phyloP scores from a whole-genome alignment of 2,113 vertebrate species.

The Mobula hypostoma region DNA sequence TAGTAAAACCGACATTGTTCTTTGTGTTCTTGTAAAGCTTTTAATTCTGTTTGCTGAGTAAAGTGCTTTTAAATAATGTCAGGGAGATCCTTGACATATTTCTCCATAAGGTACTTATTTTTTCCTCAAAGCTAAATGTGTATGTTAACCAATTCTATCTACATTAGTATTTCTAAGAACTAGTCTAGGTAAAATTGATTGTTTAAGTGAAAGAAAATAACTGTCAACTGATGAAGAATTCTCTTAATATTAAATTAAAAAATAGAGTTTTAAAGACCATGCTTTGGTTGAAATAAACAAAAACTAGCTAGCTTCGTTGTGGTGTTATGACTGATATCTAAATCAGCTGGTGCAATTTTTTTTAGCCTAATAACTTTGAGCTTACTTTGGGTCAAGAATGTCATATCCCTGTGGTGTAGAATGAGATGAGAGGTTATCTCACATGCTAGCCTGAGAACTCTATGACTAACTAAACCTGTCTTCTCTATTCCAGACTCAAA shows the following conservation, averaged over 20 bases:
- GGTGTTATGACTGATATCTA: slow-evolving; percentile 45
- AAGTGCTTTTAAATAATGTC: neutral
- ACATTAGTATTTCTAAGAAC: neutral
- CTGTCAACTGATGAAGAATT: neutral
- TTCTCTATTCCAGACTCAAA: slow-evolving; percentile 57
- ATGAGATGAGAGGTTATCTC: slow-evolving; percentile 59
- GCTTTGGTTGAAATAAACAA: neutral
- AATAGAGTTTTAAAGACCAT: neutral
- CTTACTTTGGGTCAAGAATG: slow-evolving; percentile 57
- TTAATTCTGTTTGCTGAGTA: neutral
- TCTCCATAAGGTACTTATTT: neutral
- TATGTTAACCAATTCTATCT: neutral
- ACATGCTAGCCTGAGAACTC: slow-evolving; percentile 58
- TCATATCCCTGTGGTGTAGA: slow-evolving; percentile 60
- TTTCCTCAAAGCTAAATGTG: neutral
- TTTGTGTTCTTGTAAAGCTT: neutral
- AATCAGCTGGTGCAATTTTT: slow-evolving; percentile 52
- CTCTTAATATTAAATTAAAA: neutral
- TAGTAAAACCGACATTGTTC: neutral
- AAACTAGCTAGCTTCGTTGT: slow-evolving; percentile 42
- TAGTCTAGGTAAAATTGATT: neutral
- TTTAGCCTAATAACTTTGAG: slow-evolving; percentile 58
- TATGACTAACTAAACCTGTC: slow-evolving; percentile 51
- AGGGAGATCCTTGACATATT: neutral
- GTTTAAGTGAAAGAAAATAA: neutral